Evolutionary conservation across 2,113 vertebrate genomes (phyloP).

Genomic region (Speoplatyrhinus poulsoni): DNA sequence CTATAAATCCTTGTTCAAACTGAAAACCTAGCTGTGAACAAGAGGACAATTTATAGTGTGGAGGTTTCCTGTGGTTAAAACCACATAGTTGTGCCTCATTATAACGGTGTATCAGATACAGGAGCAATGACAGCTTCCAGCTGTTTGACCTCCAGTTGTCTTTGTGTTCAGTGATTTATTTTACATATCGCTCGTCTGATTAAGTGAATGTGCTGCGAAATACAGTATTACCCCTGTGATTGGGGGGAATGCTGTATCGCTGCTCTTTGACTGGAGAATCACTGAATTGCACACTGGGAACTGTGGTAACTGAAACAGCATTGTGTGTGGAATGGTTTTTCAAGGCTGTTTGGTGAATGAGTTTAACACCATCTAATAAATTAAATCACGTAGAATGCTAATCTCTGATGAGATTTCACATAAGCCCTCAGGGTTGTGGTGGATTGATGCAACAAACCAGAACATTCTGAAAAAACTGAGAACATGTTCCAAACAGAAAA

Average conservation of each 20-base stretch:
- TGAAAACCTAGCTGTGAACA: too few relatives aligned
- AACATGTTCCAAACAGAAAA: not conserved
- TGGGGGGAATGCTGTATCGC: conserved; percentile 49
- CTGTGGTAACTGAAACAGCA: conserved; percentile 3
- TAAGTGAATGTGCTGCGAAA: conserved; percentile 54
- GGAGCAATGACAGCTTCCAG: conserved; percentile 31
- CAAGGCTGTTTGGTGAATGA: conserved; percentile 37
- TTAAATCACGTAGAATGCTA: conserved; percentile 20
- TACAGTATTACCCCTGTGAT: conserved; percentile 18
- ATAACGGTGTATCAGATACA: conserved; percentile 43
- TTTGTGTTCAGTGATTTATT: conserved; percentile 40
- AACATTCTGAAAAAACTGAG: not conserved
- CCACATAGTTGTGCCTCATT: conserved; percentile 39
- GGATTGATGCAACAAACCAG: not conserved
- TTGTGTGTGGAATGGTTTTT: conserved; percentile 17
- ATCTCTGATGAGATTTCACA: conserved; percentile 17
- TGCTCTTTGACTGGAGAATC: conserved; percentile 56
- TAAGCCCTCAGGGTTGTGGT: conserved; percentile 24
- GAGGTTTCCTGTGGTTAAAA: conserved; percentile 12
- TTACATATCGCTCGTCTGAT: conserved; percentile 69
- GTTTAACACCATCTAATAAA: conserved; percentile 18
- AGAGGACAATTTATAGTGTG: not conserved
- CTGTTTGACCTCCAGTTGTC: conserved; percentile 34
- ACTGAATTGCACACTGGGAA: conserved; percentile 48
- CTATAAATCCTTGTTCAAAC: too few relatives aligned